Evolutionary conservation across 2,888 invertebrate species (phyloP).

Genomic region (Cacoxenus indagator): DNA sequence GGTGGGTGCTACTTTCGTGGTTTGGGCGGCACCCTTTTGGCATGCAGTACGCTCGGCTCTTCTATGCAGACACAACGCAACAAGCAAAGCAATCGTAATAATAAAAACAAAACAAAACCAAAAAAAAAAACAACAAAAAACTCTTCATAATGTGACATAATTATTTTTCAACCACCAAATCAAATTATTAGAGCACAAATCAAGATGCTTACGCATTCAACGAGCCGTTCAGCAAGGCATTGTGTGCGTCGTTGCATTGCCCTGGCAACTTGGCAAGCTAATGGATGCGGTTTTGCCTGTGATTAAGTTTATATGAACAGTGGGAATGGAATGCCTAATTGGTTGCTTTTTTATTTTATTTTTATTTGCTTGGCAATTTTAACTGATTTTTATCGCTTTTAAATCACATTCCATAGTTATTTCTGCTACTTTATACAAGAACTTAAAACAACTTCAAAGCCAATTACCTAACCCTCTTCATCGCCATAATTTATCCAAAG

Average conservation of each 20-base stretch:
- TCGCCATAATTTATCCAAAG: background rate
- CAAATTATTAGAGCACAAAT: slow-evolving; percentile 6
- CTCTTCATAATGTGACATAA: slow-evolving; percentile 17
- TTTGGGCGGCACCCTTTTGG: background rate
- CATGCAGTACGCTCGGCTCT: background rate
- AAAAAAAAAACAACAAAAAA: background rate
- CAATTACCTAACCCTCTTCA: background rate
- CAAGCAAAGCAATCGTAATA: background rate
- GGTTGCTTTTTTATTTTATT: background rate
- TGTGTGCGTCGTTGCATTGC: background rate
- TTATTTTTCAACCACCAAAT: slow-evolving; percentile 23
- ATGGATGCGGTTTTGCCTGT: background rate
- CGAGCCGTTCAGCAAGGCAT: background rate
- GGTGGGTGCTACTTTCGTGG: background rate
- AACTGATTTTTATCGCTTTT: no score
- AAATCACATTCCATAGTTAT: no score
- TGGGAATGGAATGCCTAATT: background rate
- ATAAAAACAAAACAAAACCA: background rate
- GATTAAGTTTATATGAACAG: background rate
- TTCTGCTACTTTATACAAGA: no score
- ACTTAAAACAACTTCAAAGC: background rate
- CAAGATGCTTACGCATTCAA: slow-evolving; percentile 1
- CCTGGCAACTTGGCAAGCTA: background rate
- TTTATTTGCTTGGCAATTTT: no score
- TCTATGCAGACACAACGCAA: background rate